These are phyloP conservation scores for Acanthurus leucopareius DNA, from an alignment of 2,797 vertebrate genomes.

Conservation along the genomic window DNA sequence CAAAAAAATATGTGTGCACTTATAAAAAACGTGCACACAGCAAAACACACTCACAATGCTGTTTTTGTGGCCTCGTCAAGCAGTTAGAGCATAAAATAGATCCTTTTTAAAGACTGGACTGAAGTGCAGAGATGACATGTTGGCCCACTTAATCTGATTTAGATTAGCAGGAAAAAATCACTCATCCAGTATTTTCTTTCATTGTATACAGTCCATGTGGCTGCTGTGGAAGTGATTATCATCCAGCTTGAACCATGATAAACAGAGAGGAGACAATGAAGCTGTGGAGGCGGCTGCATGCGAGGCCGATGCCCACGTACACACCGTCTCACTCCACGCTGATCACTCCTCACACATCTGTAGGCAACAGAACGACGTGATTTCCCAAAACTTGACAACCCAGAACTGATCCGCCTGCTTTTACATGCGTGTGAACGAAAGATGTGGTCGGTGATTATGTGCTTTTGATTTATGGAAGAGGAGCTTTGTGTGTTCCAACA, in stretches of 20 bases:
- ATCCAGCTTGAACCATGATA: background rate
- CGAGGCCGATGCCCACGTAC: constrained; percentile 7
- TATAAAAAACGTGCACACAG: background rate
- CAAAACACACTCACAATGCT: constrained; percentile 2
- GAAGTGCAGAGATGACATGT: background rate
- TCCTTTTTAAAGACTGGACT: background rate
- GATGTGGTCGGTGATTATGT: background rate
- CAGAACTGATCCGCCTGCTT: background rate
- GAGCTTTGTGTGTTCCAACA: background rate
- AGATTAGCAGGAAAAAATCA: background rate
- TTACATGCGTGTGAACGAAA: background rate
- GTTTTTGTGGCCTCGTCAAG: background rate
- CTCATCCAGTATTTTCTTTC: background rate
- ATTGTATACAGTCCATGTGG: background rate
- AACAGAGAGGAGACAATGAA: constrained; percentile 10
- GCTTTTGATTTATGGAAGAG: background rate
- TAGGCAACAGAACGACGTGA: constrained; percentile 1
- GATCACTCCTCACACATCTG: background rate
- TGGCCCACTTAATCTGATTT: constrained; percentile 2
- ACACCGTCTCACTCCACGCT: background rate
- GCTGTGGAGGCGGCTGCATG: constrained; percentile 16
- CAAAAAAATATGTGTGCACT: background rate
- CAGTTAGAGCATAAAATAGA: background rate
- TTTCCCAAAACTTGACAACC: background rate
- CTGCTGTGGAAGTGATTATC: background rate